Base-by-base conservation (phyloP, 1,140 invertebrate genomes). In the Bactericera cockerelli region DNA sequence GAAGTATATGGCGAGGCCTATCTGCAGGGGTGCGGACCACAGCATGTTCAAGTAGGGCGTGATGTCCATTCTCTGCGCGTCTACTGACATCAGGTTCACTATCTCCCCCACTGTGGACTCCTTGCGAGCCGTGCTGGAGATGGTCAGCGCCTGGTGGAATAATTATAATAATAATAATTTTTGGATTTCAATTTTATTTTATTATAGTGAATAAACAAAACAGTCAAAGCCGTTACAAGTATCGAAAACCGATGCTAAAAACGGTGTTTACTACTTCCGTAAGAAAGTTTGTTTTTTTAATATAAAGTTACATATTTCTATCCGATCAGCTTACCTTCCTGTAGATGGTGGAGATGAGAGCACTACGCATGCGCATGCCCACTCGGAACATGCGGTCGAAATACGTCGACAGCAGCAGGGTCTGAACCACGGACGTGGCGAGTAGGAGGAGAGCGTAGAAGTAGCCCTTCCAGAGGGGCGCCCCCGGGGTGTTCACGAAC, bases 11-110 rank as follows among this genome's bases (percentile, higher is more conserved):
- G 90, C 85, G 10, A 97, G 68, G 10, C 72, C 75, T 64, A 98
- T 96, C 76, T 96, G 92, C 8, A 97, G 72, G 0, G 93, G 94
- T 1, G 90, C 92, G 0, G 93, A 96, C 94, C 94, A 98, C 63
- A 98, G 80, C 83, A 94, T 93, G 71, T 96, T 95, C 58, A 98
- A 74, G 68, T 94, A 96, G 0, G 86, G 81, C 1, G 84, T 87
- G 26, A 93, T 72, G 68, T 94, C 90, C 77, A 92, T 84, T 66
- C 88, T 75, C 69, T 83, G 80, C 33, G 81, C 80, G 71, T 93
- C 89, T 0, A 92, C 88, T 0, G 92, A 84, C 91, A 95, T 95
- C 56, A 96, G 72, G 71, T 95, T 95, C 0, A 94, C 90, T 66
- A 89, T 87, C 78, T 93, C 89, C 57, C 91, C 92, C 22, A 92